Evolutionary conservation across 37 sponge, comb jelly and placozoan genomes (phyloP).

Genomic region (Hexactinellida sp.): DNA sequence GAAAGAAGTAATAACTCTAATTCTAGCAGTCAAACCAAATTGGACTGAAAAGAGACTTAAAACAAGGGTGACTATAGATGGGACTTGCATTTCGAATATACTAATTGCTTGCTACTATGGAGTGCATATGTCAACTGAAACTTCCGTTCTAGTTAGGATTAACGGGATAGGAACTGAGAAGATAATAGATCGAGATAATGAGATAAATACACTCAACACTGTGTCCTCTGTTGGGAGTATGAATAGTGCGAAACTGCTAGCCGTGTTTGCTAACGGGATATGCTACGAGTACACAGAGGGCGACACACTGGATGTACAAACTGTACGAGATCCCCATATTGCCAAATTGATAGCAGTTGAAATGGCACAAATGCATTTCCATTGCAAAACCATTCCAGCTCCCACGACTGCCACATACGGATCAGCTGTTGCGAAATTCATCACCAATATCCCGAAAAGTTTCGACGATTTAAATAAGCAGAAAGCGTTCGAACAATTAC

Average conservation of each 20-base stretch:
- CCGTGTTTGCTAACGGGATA: slow-evolving; percentile 18
- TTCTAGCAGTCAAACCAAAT: background rate
- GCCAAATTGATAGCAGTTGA: slow-evolving; percentile 22
- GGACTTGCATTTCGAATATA: slow-evolving; percentile 26
- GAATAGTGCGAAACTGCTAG: slow-evolving; percentile 17
- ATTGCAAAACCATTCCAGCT: background rate
- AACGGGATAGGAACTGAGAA: slow-evolving; percentile 22
- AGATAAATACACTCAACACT: slow-evolving; percentile 18
- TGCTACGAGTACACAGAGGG: slow-evolving; percentile 24
- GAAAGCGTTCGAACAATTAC: background rate
- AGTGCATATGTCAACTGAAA: background rate
- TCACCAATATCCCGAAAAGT: background rate
- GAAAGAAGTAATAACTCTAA: background rate
- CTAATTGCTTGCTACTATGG: slow-evolving; percentile 24
- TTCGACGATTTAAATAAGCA: background rate
- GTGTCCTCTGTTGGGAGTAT: background rate
- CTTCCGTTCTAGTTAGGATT: slow-evolving; percentile 19
- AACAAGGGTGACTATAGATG: slow-evolving; percentile 16
- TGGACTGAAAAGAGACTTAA: background rate
- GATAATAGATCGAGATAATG: slow-evolving; percentile 23
- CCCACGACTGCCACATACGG: background rate
- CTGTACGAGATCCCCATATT: slow-evolving; percentile 21
- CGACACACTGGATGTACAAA: background rate
- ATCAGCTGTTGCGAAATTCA: background rate
- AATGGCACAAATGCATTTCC: slow-evolving; percentile 25